Percentiles rank a stretch among this genome's conserved stretches.
These are phyloP conservation scores for Scaptomyza tumidula DNA, from an alignment of 2,888 invertebrate genomes.

Conservation along the genomic window DNA sequence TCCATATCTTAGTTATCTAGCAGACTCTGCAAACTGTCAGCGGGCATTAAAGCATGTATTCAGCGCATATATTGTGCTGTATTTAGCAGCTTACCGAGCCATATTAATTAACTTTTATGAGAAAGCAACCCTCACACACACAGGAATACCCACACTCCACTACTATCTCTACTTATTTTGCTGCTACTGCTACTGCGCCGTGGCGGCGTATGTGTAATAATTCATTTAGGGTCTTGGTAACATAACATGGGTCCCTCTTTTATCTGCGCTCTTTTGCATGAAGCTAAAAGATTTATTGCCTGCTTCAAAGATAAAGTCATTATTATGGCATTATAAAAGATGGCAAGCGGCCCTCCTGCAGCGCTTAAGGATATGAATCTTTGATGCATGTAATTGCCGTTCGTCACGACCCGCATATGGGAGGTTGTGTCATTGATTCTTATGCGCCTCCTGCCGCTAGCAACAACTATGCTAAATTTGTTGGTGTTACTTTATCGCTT, in stretches of 20 bases:
- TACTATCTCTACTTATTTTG: neutral
- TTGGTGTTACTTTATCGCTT: slow-evolving; percentile 63
- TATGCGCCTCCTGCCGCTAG: slow-evolving; percentile 1
- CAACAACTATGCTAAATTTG: slow-evolving; percentile 59
- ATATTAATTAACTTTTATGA: slow-evolving; percentile 79
- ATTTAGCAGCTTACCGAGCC: slow-evolving; percentile 70
- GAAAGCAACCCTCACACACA: slow-evolving; percentile 19
- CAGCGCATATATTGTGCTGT: slow-evolving; percentile 59
- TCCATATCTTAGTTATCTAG: slow-evolving; percentile 9
- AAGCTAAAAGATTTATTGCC: slow-evolving; percentile 71
- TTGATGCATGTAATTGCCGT: slow-evolving; percentile 77
- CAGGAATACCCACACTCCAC: slow-evolving; percentile 4
- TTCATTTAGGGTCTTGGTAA: slow-evolving; percentile 66
- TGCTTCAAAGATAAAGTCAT: slow-evolving; percentile 78
- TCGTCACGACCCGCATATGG: slow-evolving; percentile 42
- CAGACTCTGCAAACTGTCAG: slow-evolving; percentile 46
- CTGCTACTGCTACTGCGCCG: neutral
- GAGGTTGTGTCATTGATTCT: slow-evolving; percentile 50
- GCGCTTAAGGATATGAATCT: slow-evolving; percentile 78
- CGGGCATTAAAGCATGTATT: slow-evolving; percentile 34
- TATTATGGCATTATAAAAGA: slow-evolving; percentile 78
- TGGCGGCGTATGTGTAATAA: slow-evolving; percentile 67
- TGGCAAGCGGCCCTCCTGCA: slow-evolving; percentile 57
- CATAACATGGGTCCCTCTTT: slow-evolving; percentile 32
- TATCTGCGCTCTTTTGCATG: slow-evolving; percentile 63